Conservation (phyloP, 2,797 vertebrate genomes). For the Peromyscus nudipes region DNA sequence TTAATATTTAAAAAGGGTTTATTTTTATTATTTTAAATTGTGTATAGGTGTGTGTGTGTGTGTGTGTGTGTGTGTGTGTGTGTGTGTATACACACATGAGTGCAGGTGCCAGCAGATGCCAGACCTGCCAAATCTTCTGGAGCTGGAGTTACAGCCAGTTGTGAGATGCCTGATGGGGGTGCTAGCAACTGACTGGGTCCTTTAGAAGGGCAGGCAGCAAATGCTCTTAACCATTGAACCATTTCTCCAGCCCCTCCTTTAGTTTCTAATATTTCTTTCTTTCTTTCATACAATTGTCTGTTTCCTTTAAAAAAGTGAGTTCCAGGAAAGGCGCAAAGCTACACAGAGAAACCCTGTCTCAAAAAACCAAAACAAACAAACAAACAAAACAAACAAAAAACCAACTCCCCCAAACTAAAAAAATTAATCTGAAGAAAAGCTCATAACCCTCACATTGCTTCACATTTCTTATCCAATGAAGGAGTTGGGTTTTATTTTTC, state of each 20-base stretch:
- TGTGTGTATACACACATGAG: not conserved
- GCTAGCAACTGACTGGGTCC: not conserved
- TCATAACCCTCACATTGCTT: constrained; percentile 1
- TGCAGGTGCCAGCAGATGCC: not conserved
- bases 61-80: not conserved
- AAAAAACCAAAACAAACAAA: too few relatives aligned
- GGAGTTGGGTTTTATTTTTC: constrained; percentile 24
- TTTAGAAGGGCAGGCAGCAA: not conserved
- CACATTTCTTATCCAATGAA: not conserved
- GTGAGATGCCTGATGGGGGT: not conserved
- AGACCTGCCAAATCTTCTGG: not conserved
- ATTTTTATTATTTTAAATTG: not conserved
- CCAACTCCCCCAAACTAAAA: not conserved
- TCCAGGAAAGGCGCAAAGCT: too few relatives aligned
- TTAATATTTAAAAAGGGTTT: not conserved
- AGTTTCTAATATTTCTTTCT: not conserved
- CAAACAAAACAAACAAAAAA: too few relatives aligned
- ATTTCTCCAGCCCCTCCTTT: not conserved
- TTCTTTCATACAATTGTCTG: not conserved
- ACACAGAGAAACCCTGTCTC: too few relatives aligned
- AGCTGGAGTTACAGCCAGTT: not conserved
- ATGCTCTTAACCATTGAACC: too few relatives aligned
- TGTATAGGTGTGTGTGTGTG: not conserved
- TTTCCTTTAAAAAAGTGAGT: not conserved
- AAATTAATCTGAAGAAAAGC: constrained; percentile 10